phyloP scores from a whole-genome alignment of 2,113 vertebrate genomes.

The Potamarius usumacintae region DNA sequence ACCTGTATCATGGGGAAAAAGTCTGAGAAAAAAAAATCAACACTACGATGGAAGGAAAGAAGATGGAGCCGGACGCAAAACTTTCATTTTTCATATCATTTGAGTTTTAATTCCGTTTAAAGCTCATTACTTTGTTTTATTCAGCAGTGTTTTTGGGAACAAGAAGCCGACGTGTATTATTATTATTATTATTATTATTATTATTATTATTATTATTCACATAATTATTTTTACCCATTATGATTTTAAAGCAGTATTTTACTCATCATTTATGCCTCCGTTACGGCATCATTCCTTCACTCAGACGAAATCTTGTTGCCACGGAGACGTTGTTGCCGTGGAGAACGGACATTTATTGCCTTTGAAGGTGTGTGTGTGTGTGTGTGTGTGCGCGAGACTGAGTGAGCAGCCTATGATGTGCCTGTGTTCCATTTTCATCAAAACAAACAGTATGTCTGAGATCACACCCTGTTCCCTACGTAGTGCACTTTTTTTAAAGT shows the following conservation, averaged over 20 bases:
- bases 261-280: constrained; percentile 53
- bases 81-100: constrained; percentile 63
- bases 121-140: constrained; percentile 9
- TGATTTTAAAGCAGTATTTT: constrained; percentile 67
- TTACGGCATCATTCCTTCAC: constrained; percentile 60
- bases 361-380: constrained; percentile 63
- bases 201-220: constrained; percentile 65
- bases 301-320: constrained; percentile 71
- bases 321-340: constrained; percentile 79
- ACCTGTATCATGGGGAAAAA: constrained; percentile 45
- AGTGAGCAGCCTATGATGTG: constrained; percentile 59
- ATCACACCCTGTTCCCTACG: background rate
- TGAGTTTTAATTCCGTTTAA: constrained; percentile 57
- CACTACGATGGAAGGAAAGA: constrained; percentile 48
- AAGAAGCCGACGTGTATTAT: background rate
- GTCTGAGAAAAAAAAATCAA: constrained; percentile 33
- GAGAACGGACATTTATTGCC: constrained; percentile 76
- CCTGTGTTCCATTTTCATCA: constrained; percentile 76
- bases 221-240: constrained; percentile 48
- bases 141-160: constrained; percentile 17
- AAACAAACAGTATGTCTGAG: background rate
- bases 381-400: constrained; percentile 46
- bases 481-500: background rate
- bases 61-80: constrained; percentile 58
- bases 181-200: constrained; percentile 51